A percentile compares a stretch with the other conserved stretches of the same genome.
Conservation (phyloP, 2,888 invertebrate species). For the Labia minor region DNA sequence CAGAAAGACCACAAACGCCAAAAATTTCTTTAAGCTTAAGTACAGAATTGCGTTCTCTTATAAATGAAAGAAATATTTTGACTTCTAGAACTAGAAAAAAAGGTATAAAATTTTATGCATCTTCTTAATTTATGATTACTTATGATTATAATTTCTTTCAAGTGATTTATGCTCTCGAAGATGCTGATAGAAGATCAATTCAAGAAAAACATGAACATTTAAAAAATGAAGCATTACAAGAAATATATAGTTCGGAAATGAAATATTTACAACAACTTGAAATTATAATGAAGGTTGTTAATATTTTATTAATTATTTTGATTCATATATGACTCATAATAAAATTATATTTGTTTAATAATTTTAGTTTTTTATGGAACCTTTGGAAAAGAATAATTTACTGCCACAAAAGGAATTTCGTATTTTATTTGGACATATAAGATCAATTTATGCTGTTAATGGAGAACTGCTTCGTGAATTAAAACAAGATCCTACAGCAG, state of each 20-base stretch:
- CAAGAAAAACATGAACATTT: conserved; percentile 34
- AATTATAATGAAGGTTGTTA: conserved; percentile 45
- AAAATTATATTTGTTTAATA: too few species aligned
- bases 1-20: conserved; percentile 21
- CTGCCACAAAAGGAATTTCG: conserved; percentile 42
- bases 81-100: conserved; percentile 49
- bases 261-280: conserved; percentile 57
- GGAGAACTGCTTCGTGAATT: conserved; percentile 48
- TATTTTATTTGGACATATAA: conserved; percentile 51
- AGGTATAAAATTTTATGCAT: conserved; percentile 34
- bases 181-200: conserved; percentile 32
- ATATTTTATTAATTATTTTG: neutral
- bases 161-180: conserved; percentile 48
- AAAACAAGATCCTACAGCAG: conserved; percentile 44
- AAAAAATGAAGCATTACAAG: conserved; percentile 46
- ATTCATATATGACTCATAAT: too few species aligned
- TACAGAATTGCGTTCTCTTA: conserved; percentile 47
- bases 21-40: conserved; percentile 35
- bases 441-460: conserved; percentile 52
- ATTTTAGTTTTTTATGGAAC: conserved; percentile 51
- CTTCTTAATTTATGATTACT: too few species aligned
- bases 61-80: conserved; percentile 50
- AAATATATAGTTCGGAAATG: conserved; percentile 58
- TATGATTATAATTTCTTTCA: neutral
- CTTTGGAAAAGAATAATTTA: conserved; percentile 43